Evolutionary conservation across 2,113 vertebrate species (phyloP).

Genomic region (Zosterops lateralis): DNA sequence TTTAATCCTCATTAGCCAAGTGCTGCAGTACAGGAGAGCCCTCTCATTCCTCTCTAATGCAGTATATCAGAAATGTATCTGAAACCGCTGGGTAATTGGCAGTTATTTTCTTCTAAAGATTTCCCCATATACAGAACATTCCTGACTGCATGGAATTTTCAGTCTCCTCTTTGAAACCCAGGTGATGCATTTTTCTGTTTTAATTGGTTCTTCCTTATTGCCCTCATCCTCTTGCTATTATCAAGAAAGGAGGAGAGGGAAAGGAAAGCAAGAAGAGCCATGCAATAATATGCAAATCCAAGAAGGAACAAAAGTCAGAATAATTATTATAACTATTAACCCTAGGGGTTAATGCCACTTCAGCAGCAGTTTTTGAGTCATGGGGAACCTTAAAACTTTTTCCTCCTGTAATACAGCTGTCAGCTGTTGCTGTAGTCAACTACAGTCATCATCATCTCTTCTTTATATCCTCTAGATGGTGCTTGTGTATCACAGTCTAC

Average conservation of each 20-base stretch:
- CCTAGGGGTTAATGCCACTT: neutral
- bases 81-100: neutral
- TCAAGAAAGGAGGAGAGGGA: neutral
- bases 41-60: neutral
- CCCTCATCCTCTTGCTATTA: neutral
- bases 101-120: neutral
- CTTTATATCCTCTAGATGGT: slow-evolving; percentile 54
- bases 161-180: neutral
- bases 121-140: neutral
- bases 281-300: neutral
- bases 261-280: neutral
- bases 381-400: neutral
- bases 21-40: neutral
- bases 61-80: neutral
- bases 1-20: neutral
- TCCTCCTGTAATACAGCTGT: rapidly evolving
- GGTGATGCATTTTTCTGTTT: neutral
- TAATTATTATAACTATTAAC: neutral
- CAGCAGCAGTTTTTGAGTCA: neutral
- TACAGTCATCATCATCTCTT: neutral
- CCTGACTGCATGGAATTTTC: neutral
- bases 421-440: neutral
- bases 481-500: slow-evolving; percentile 11
- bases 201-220: neutral
- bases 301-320: neutral